These are phyloP conservation scores for Chloropsis cyanopogon DNA, from an alignment of 2,113 vertebrate species.

Conservation along the genomic window DNA sequence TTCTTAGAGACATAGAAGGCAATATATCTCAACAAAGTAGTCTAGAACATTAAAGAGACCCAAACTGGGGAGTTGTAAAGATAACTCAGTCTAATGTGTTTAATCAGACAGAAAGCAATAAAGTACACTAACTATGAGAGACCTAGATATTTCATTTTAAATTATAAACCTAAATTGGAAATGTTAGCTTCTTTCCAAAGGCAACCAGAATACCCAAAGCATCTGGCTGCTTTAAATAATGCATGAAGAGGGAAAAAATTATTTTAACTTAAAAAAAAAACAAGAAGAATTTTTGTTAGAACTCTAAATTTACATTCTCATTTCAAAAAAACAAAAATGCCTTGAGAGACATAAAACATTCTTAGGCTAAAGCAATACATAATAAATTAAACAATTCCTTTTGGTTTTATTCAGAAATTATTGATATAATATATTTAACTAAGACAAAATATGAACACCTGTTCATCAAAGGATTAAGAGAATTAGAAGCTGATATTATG, in stretches of 20 bases:
- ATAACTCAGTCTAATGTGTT: conserved; percentile 3
- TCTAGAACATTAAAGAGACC: background rate
- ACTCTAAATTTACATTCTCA: background rate
- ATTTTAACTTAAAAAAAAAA: conserved; percentile 18
- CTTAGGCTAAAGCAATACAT: background rate
- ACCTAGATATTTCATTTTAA: conserved; percentile 69
- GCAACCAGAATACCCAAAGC: conserved; percentile 49
- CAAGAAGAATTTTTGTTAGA: background rate
- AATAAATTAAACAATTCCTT: background rate
- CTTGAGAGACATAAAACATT: conserved; percentile 8
- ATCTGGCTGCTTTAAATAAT: conserved; percentile 70
- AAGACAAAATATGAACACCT: background rate
- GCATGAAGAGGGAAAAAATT: background rate
- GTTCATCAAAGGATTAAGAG: background rate
- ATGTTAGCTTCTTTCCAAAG: conserved; percentile 53
- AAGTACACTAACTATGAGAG: conserved; percentile 42
- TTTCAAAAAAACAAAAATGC: background rate
- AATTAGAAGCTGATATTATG: background rate
- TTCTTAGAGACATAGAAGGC: background rate
- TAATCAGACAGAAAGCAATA: conserved; percentile 34
- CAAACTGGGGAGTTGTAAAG: background rate
- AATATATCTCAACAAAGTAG: background rate
- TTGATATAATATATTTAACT: background rate
- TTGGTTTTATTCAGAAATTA: background rate
- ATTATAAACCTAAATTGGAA: conserved; percentile 57